These are phyloP conservation scores for Colossoma macropomum DNA, from an alignment of 2,113 vertebrate species.

Conservation along the genomic window DNA sequence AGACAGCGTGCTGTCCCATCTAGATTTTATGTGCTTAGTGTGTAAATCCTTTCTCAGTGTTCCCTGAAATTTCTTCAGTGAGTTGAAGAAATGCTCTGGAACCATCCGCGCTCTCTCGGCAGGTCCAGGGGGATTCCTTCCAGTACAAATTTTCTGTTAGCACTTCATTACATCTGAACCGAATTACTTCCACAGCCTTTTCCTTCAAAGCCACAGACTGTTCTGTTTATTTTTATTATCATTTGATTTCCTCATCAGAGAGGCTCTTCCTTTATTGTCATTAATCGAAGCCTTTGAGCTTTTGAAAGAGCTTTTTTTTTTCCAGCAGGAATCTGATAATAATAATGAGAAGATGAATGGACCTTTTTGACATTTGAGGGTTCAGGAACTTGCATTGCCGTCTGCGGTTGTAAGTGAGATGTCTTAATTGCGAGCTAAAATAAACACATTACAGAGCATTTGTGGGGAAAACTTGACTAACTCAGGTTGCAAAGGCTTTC, in stretches of 20 bases:
- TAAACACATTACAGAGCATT: slow-evolving; percentile 30
- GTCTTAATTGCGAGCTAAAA: slow-evolving; percentile 50
- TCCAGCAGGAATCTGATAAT: slow-evolving; percentile 52
- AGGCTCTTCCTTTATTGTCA: slow-evolving; percentile 37
- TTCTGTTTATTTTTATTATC: slow-evolving; percentile 51
- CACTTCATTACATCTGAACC: slow-evolving; percentile 46
- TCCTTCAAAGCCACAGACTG: slow-evolving; percentile 39
- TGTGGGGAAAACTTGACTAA: slow-evolving; percentile 30
- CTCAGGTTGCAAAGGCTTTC: neutral
- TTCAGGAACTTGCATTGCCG: slow-evolving; percentile 23
- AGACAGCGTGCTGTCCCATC: neutral
- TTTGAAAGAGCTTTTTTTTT: slow-evolving; percentile 39
- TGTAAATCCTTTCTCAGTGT: slow-evolving; percentile 1
- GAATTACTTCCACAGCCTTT: slow-evolving; percentile 42
- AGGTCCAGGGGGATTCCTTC: slow-evolving; percentile 27
- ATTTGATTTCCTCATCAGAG: slow-evolving; percentile 51
- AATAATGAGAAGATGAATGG: slow-evolving; percentile 47
- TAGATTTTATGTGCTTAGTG: neutral
- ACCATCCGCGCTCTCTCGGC: neutral
- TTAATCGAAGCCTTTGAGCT: slow-evolving; percentile 43
- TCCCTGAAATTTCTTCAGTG: neutral
- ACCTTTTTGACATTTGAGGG: slow-evolving; percentile 8
- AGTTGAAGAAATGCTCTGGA: slow-evolving; percentile 20
- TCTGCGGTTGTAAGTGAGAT: slow-evolving; percentile 39
- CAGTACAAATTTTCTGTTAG: slow-evolving; percentile 46